phyloP scores from a whole-genome alignment of 1,140 invertebrate species.

The Acyrthosiphon pisum region DNA sequence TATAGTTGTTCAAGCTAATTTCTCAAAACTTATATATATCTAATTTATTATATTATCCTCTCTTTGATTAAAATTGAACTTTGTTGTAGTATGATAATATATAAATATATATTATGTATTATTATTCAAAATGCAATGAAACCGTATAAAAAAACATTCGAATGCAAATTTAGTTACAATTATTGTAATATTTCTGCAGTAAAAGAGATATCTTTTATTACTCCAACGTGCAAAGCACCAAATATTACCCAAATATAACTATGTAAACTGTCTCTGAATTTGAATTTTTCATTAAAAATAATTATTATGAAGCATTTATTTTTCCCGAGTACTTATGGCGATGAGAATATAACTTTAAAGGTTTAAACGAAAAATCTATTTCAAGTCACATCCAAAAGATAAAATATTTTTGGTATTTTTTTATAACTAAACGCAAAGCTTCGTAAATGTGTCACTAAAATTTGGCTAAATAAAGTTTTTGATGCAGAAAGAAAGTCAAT shows the following conservation, averaged over 20 bases:
- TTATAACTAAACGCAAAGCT: background rate
- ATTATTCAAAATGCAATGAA: background rate
- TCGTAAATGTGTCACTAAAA: background rate
- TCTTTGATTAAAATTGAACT: background rate
- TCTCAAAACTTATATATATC: background rate
- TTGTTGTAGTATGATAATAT: no score
- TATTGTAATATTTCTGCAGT: background rate
- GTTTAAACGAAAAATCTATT: background rate
- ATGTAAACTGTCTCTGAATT: background rate
- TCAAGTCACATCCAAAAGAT: background rate
- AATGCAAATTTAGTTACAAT: background rate
- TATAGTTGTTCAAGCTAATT: background rate
- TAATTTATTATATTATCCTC: background rate
- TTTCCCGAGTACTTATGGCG: background rate
- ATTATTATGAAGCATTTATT: background rate
- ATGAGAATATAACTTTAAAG: background rate
- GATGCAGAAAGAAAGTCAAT: background rate
- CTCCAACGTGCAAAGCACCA: background rate
- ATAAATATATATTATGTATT: background rate
- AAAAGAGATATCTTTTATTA: conserved; percentile 14
- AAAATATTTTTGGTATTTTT: background rate
- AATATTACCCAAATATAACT: background rate
- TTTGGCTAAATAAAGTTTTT: background rate
- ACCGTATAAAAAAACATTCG: background rate
- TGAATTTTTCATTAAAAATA: background rate